Conservation (phyloP, 2,888 invertebrate species). For the Apocheima hispidaria region DNA sequence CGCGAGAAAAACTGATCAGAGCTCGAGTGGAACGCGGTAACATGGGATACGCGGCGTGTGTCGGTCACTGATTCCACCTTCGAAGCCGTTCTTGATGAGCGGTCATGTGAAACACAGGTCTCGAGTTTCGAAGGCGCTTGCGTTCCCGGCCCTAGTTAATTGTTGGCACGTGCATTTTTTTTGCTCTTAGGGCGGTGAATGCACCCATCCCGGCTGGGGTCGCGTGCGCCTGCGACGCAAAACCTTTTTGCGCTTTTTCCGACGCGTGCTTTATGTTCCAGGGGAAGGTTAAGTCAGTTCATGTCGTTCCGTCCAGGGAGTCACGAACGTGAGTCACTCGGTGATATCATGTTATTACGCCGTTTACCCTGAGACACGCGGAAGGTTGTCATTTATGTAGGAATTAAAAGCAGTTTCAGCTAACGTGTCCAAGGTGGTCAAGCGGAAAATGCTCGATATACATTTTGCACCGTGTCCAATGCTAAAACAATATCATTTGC, state of each 20-base stretch:
- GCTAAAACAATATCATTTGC: constrained; percentile 53
- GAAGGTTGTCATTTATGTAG: constrained; percentile 42
- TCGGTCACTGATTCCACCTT: constrained; percentile 69
- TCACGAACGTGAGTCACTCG: constrained; percentile 74
- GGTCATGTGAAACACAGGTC: constrained; percentile 64
- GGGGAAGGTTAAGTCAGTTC: constrained; percentile 72
- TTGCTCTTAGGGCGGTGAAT: constrained; percentile 66
- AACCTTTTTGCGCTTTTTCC: constrained; percentile 71
- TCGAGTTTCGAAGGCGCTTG: constrained; percentile 59
- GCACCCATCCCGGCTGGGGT: constrained; percentile 64
- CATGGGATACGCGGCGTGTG: constrained; percentile 72
- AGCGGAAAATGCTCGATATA: constrained; percentile 53
- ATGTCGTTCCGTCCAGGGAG: constrained; percentile 60
- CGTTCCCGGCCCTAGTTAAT: constrained; percentile 72
- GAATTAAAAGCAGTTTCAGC: constrained; percentile 49
- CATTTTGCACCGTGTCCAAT: constrained; percentile 54
- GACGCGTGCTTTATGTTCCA: constrained; percentile 68
- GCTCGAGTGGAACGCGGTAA: constrained; percentile 68
- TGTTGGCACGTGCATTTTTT: constrained; percentile 79
- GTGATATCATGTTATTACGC: constrained; percentile 73
- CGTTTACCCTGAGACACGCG: constrained; percentile 59
- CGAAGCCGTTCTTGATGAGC: constrained; percentile 69
- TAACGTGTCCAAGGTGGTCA: constrained; percentile 49
- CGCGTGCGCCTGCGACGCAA: constrained; percentile 66
- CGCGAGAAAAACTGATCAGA: constrained; percentile 61